A percentile compares a stretch with the other conserved stretches of the same genome.
These are phyloP conservation scores for Mylabris sibirica DNA, from an alignment of 2,888 invertebrate genomes.

Conservation along the genomic window DNA sequence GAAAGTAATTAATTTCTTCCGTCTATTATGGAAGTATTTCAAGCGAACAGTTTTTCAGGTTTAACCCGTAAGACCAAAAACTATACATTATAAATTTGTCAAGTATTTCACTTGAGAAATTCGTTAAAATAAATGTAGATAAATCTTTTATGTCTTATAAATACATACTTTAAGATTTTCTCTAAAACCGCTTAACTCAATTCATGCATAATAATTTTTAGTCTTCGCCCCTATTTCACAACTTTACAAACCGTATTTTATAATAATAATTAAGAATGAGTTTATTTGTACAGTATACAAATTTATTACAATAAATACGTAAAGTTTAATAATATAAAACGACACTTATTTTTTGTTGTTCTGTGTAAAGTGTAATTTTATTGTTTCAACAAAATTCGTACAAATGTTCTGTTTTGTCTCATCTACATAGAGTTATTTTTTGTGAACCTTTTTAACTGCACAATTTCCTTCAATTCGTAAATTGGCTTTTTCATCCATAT, in stretches of 20 bases:
- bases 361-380: background rate
- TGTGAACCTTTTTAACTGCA: background rate
- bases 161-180: constrained; percentile 21
- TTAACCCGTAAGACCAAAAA: constrained; percentile 26
- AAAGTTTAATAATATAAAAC: background rate
- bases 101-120: constrained; percentile 26
- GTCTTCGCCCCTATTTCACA: constrained; percentile 14
- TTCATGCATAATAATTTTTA: constrained; percentile 23
- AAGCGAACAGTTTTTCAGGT: constrained; percentile 20
- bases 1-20: constrained; percentile 30
- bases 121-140: constrained; percentile 28
- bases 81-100: constrained; percentile 25
- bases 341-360: background rate
- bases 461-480: constrained; percentile 10
- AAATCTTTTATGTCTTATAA: constrained; percentile 27
- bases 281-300: constrained; percentile 22
- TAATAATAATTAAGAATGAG: constrained; percentile 24
- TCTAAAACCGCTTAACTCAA: constrained; percentile 29
- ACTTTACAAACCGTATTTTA: constrained; percentile 21
- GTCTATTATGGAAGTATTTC: constrained; percentile 30
- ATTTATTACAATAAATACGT: constrained; percentile 17
- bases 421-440: background rate
- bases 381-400: background rate
- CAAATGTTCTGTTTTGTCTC: background rate
- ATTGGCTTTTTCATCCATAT: constrained; percentile 4